Base-by-base conservation (phyloP, 2,888 invertebrate species). In the Cheilosia soror region DNA sequence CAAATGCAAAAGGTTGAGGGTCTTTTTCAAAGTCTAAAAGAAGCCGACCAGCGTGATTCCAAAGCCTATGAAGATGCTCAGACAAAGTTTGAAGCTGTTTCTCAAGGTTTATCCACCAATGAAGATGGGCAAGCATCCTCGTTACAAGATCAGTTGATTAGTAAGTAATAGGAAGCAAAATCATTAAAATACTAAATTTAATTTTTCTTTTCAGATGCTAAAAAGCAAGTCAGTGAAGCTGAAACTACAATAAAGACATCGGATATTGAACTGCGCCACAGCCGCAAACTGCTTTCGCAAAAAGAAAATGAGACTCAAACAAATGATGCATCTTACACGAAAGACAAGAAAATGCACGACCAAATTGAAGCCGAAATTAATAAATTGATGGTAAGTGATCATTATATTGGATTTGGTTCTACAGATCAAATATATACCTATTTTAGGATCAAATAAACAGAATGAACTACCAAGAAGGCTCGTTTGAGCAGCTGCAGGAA, bases 131-230 rank as follows among this genome's bases (percentile, higher is more conserved):
- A 95, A 89, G 95, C 96, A 5, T 96, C 96, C 42, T 96, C 98
- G 0, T 93, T 99, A 69, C 97, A 97, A 90, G 97, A 98, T 88
- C 98, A 98, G 91, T 94, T 98, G 25, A 98, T 98, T 91, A 94
- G 96, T 96, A 90, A 89, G 91, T 89, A 60, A n/a, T 42, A 25
- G 9, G 25, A 13, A 15, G 27, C 7, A 15, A n/a, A 7, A 6
- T 29, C 3, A 4, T 13, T 13, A 51, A 7, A 29, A 6, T n/a
- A n/a, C 5, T 42, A 13, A 25, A 25, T 25, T 47, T n/a, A n/a
- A n/a, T 6, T 33, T 42, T 73, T 81, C 0, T 9, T 44, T 90
- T 53, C 89, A 96, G 96, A 94, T 89, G 96, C 96, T 0, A 96
- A 97, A 90, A 95, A 96, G 88, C 95, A 94, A 66, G 94, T 96